These are phyloP conservation scores for Danio jaintianensis DNA, from an alignment of 2,797 vertebrate species.

Conservation along the genomic window DNA sequence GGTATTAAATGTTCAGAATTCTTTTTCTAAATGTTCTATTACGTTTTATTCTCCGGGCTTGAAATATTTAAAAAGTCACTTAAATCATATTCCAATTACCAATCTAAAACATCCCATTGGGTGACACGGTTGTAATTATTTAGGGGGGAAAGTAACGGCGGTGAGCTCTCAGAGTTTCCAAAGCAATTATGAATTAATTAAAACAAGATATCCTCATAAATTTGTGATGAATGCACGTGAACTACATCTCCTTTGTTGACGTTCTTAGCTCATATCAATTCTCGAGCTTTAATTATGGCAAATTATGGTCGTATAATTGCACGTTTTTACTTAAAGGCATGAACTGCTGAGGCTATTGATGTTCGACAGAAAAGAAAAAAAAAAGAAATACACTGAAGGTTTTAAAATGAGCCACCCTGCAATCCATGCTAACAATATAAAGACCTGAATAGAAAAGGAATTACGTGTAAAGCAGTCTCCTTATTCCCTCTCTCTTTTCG, in stretches of 20 bases:
- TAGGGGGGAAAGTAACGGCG: slow-evolving; percentile 53
- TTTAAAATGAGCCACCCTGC: slow-evolving; percentile 4
- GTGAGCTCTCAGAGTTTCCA: slow-evolving; percentile 60
- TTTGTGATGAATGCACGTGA: slow-evolving; percentile 59
- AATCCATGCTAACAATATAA: slow-evolving; percentile 28
- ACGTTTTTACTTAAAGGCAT: slow-evolving; percentile 40
- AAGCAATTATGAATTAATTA: slow-evolving; percentile 69
- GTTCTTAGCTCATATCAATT: slow-evolving; percentile 47
- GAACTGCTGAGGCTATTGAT: slow-evolving; percentile 5
- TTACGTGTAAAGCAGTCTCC: slow-evolving; percentile 8
- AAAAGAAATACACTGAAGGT: slow-evolving; percentile 8
- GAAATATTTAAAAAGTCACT: slow-evolving; percentile 67
- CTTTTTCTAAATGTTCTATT: slow-evolving; percentile 57
- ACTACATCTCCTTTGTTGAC: slow-evolving; percentile 49
- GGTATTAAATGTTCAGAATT: slow-evolving; percentile 29
- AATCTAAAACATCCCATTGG: slow-evolving; percentile 62
- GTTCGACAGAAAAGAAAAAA: not conserved
- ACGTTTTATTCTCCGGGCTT: slow-evolving; percentile 60
- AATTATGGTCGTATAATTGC: slow-evolving; percentile 51
- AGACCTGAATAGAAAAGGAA: slow-evolving; percentile 26
- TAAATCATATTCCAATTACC: slow-evolving; percentile 70
- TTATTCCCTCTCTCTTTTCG: slow-evolving; percentile 18
- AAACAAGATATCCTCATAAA: slow-evolving; percentile 63
- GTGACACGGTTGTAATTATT: slow-evolving; percentile 65
- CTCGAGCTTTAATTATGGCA: slow-evolving; percentile 60